Conservation (phyloP, 2,888 invertebrate species). For the Drosophila melanosoma region DNA sequence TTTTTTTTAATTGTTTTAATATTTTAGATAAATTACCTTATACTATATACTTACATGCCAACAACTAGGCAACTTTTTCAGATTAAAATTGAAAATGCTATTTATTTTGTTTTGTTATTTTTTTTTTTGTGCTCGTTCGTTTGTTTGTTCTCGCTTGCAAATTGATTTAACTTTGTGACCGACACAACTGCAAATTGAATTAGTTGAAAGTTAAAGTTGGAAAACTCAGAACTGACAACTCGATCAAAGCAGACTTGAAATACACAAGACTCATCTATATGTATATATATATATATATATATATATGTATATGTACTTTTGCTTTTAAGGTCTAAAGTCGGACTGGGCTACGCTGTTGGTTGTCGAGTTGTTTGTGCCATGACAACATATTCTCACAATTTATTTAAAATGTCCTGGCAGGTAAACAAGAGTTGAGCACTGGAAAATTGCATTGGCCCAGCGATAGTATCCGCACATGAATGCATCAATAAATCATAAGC, state of each 20-base stretch:
- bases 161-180: slow-evolving; percentile 67
- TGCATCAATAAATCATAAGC: slow-evolving; percentile 77
- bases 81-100: slow-evolving; percentile 24
- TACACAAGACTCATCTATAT: slow-evolving; percentile 43
- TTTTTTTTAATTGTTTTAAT: slow-evolving; percentile 60
- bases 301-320: slow-evolving; percentile 27
- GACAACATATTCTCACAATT: slow-evolving; percentile 49
- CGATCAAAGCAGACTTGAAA: slow-evolving; percentile 53
- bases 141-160: slow-evolving; percentile 40
- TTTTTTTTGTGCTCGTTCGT: slow-evolving; percentile 24
- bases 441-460: slow-evolving; percentile 47
- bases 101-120: background rate
- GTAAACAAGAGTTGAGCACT: slow-evolving; percentile 44
- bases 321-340: slow-evolving; percentile 21
- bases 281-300: background rate
- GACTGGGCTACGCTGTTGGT: slow-evolving; percentile 33
- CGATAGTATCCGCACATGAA: slow-evolving; percentile 36
- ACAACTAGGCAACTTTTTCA: slow-evolving; percentile 37
- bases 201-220: slow-evolving; percentile 53
- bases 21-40: slow-evolving; percentile 35
- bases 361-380: slow-evolving; percentile 32
- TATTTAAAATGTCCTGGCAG: slow-evolving; percentile 32
- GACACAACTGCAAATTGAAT: slow-evolving; percentile 67
- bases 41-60: slow-evolving; percentile 61
- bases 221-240: slow-evolving; percentile 56